Conservation (phyloP, 2,888 invertebrate genomes). For the Lochmaea capreae region DNA sequence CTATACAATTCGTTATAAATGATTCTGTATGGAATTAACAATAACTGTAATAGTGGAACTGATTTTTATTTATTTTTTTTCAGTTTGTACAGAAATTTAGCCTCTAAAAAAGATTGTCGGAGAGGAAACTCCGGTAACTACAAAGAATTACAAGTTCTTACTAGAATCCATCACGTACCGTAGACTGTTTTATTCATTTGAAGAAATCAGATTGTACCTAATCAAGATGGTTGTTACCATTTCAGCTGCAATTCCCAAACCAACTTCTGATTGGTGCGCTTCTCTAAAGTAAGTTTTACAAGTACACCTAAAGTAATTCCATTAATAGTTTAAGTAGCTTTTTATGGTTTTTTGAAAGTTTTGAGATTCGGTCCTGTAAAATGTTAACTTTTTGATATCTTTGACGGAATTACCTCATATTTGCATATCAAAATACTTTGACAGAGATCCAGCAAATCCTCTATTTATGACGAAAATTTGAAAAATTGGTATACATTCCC, state of each 20-base stretch:
- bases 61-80: constrained; percentile 52
- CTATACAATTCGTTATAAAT: too few species aligned
- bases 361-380: too few species aligned
- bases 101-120: constrained; percentile 85
- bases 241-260: constrained; percentile 8
- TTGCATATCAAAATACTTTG: too few species aligned
- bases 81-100: constrained; percentile 86
- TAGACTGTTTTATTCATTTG: constrained; percentile 65
- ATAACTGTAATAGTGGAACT: neutral
- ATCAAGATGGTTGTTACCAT: constrained; percentile 58
- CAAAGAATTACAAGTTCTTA: constrained; percentile 85
- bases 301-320: neutral
- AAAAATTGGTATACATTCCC: too few species aligned
- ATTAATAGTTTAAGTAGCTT: too few species aligned
- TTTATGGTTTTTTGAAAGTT: too few species aligned
- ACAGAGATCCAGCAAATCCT: too few species aligned
- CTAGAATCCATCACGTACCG: constrained; percentile 87
- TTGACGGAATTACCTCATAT: too few species aligned
- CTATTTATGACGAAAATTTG: too few species aligned
- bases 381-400: too few species aligned
- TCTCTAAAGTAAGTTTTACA: constrained; percentile 50
- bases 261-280: constrained; percentile 25
- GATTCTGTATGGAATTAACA: neutral
- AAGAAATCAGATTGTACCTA: constrained; percentile 2
- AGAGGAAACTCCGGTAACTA: constrained; percentile 87